phyloP scores from a whole-genome alignment of 2,888 invertebrate genomes.

The Aspidiotus destructor region DNA sequence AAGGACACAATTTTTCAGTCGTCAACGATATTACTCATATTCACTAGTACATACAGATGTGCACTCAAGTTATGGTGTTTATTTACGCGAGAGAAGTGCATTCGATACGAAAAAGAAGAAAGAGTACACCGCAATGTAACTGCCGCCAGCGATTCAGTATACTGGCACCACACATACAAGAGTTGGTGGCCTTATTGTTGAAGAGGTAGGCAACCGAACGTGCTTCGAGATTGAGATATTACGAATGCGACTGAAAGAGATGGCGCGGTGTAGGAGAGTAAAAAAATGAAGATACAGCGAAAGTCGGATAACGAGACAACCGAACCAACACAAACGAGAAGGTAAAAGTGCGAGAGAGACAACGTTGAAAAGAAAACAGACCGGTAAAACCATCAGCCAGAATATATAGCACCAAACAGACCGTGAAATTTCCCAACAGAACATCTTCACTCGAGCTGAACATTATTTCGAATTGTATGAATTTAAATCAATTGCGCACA shows the following conservation, averaged over 20 bases:
- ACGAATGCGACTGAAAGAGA: background rate
- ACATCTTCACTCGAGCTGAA: constrained; percentile 19
- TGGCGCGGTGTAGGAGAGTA: too few species aligned
- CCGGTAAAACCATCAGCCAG: constrained; percentile 8
- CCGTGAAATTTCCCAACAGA: constrained; percentile 26
- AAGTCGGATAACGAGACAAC: too few species aligned
- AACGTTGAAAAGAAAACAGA: background rate
- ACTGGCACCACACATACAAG: background rate
- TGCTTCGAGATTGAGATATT: constrained; percentile 8
- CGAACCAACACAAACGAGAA: background rate
- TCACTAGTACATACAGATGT: too few species aligned
- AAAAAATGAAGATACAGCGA: too few species aligned
- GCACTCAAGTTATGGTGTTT: background rate
- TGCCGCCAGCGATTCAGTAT: background rate
- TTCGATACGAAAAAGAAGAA: background rate
- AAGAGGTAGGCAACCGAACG: constrained; percentile 21
- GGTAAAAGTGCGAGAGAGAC: background rate
- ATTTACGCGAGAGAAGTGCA: background rate
- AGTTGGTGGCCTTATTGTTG: constrained; percentile 9
- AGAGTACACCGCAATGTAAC: too few species aligned
- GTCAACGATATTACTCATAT: too few species aligned
- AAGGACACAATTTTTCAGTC: too few species aligned
- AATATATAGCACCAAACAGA: constrained; percentile 7
- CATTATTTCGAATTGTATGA: constrained; percentile 17
- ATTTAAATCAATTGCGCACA: constrained; percentile 16